Evolutionary conservation across 2,888 invertebrate species (phyloP), one percentile per base, ranked within the genome.

Genomic region (Sphaerophoria rueppellii): DNA sequence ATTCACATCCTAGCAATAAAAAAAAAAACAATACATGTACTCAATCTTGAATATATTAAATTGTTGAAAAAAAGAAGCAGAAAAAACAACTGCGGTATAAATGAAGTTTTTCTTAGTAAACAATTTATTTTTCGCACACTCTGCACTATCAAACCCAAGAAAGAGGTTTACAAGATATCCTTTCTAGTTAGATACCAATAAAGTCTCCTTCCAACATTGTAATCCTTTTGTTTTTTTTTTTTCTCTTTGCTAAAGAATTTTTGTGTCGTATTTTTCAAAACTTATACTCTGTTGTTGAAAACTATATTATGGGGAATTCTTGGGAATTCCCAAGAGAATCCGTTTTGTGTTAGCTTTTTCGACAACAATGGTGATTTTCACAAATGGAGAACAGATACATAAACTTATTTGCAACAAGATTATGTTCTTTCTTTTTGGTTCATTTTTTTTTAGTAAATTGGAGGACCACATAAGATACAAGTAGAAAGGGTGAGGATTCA

Each of bases 371-470:
- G 55, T 60, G 73, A 76, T 70, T 69, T 34, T 60, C 50, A 32
- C 61, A 52, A 57, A 52, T 32, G 74, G 55, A 50, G 40, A 67
- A 67, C 34, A 69, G 82, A 82, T 82, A 69, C 77, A 82, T 82
- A 82, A 72, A 77, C 60, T 82, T 73, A 52, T 82, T 77, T 57
- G 77, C 48, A 67, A 77, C 72, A 69, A 73, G 77, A 82, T 82
- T 77, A 82, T 48, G 60, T 77, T 67, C 54, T 72, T 77, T 24
- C 24, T 24, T 24, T 24, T 24, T 24, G 24, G 24, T 24, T 24
- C 67, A 67, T 60, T 82, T 82, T 76, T 76, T 24, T 24, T 24
- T 24, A 54, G 73, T 61, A 77, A 82, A 82, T 82, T 77, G 72
- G 60, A 50, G 67, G 40, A 37, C 48, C 24, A 24, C 1, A 24